These are phyloP conservation scores for Hestina assimilis DNA, from an alignment of 1,140 invertebrate species.

Conservation along the genomic window DNA sequence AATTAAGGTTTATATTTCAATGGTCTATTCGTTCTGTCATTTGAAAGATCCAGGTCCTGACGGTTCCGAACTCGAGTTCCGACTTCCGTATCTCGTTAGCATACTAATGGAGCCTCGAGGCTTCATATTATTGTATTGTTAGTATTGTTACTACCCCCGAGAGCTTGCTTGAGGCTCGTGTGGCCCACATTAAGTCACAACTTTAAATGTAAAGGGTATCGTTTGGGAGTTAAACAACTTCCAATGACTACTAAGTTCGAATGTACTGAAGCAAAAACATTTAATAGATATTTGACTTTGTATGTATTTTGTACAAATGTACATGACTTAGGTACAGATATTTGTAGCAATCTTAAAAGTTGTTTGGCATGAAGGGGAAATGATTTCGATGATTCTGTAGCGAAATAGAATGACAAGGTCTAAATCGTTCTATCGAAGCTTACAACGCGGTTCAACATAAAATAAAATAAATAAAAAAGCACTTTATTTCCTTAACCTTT, in stretches of 20 bases:
- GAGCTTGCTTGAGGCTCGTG: slow-evolving; percentile 4
- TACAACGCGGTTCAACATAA: too few relatives aligned
- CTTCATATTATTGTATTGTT: slow-evolving; percentile 47
- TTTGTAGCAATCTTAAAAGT: too few relatives aligned
- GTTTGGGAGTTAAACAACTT: slow-evolving; percentile 1
- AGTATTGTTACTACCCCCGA: slow-evolving; percentile 29
- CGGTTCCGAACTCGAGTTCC: slow-evolving; percentile 33
- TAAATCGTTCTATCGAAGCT: too few relatives aligned
- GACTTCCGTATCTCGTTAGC: slow-evolving; percentile 54
- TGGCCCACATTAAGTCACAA: slow-evolving; percentile 11
- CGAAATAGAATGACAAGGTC: too few relatives aligned
- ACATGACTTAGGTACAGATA: too few relatives aligned
- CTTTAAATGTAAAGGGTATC: slow-evolving; percentile 21
- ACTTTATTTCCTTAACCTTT: too few relatives aligned
- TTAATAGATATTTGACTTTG: too few relatives aligned
- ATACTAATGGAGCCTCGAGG: slow-evolving; percentile 50
- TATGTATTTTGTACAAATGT: too few relatives aligned
- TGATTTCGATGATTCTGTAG: too few relatives aligned
- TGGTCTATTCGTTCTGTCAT: not conserved
- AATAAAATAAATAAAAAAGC: too few relatives aligned
- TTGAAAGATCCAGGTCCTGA: slow-evolving; percentile 20
- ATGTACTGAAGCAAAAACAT: slow-evolving; percentile 1
- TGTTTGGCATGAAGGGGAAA: too few relatives aligned
- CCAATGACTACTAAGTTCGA: not conserved
- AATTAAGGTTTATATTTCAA: slow-evolving; percentile 6